Percentiles rank a stretch among this genome's conserved stretches.
These are phyloP conservation scores for Limnephilus rhombicus DNA, from an alignment of 2,888 invertebrate species.

Conservation along the genomic window DNA sequence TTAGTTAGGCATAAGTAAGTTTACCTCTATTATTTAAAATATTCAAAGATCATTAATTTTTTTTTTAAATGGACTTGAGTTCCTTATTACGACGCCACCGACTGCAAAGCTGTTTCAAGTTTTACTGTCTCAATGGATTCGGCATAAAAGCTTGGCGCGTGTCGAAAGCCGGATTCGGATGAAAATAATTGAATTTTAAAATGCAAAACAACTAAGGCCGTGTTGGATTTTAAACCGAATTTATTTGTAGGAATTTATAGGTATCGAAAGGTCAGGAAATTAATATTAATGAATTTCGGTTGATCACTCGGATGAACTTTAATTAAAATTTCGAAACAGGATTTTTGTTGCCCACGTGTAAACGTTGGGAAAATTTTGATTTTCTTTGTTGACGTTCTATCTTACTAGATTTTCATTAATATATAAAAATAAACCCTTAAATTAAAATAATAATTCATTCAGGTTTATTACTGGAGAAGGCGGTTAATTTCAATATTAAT, in stretches of 20 bases:
- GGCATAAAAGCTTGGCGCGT: not conserved
- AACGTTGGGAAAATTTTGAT: too few relatives aligned
- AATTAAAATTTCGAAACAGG: not conserved
- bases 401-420: too few relatives aligned
- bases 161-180: not conserved
- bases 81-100: not conserved
- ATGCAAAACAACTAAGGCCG: not conserved
- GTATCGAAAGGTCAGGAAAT: not conserved
- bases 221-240: not conserved
- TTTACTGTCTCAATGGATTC: not conserved
- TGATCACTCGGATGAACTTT: not conserved
- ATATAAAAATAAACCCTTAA: too few relatives aligned
- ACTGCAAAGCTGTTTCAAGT: not conserved
- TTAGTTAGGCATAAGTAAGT: too few relatives aligned
- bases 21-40: too few relatives aligned
- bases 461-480: too few relatives aligned
- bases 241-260: not conserved
- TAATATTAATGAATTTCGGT: too few relatives aligned
- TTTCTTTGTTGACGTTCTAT: too few relatives aligned
- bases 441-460: too few relatives aligned
- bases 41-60: too few relatives aligned
- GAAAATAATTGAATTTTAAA: not conserved
- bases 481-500: too few relatives aligned
- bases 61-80: too few relatives aligned
- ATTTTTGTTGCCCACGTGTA: not conserved